Conservation (phyloP, 2,888 invertebrate genomes). For the Camponotus fellah region DNA sequence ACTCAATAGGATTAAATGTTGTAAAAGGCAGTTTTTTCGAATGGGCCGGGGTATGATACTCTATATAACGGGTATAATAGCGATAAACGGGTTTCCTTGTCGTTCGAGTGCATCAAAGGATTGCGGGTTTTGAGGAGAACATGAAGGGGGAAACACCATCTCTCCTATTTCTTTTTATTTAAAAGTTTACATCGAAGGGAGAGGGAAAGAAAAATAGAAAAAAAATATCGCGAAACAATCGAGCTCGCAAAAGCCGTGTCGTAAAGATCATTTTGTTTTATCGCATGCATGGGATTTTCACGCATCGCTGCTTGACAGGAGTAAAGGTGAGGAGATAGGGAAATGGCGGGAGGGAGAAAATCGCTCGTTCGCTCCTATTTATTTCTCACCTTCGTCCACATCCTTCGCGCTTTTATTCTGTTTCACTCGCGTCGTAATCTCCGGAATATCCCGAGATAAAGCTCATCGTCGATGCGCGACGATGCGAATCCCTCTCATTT, state of each 20-base stretch:
- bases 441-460: conserved; percentile 34
- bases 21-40: neutral
- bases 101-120: conserved; percentile 8
- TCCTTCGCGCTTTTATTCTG: neutral
- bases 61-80: conserved; percentile 2
- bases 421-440: conserved; percentile 19
- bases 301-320: conserved; percentile 25
- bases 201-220: neutral
- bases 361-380: conserved; percentile 9
- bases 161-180: conserved; percentile 21
- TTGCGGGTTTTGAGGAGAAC: conserved; percentile 6
- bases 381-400: conserved; percentile 15
- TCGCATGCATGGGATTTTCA: conserved; percentile 38
- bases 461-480: neutral
- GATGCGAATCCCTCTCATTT: conserved; percentile 10
- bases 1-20: neutral
- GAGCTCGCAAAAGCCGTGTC: conserved; percentile 18
- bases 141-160: conserved; percentile 25
- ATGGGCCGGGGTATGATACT: neutral
- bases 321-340: neutral
- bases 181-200: neutral
- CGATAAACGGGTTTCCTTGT: conserved; percentile 26
- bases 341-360: neutral
- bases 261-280: conserved; percentile 40
- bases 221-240: conserved; percentile 26